Base-by-base conservation (phyloP, 35 echinoderm and acorn worm species). In the Apostichopus japonicus region DNA sequence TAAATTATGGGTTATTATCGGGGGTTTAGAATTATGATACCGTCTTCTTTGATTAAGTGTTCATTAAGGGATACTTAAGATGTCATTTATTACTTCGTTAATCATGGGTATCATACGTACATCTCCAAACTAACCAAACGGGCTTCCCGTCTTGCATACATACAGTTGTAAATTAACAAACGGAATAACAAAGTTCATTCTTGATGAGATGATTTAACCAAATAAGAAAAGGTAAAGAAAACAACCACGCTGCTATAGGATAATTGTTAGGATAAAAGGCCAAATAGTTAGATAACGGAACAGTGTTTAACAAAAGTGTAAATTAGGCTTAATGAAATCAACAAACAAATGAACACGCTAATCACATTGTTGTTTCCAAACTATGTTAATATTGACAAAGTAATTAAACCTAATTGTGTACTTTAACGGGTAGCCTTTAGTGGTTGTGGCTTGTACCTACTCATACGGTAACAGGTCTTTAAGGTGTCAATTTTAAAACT, bases 271-370 rank as follows among this genome's bases (percentile, higher is more conserved):
- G 52, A 83, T 55, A 83, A 83, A 53, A 80, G 24, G 7, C 6
- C 17, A 83, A 53, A 5, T 23, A 73, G 57, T 59, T 7, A 73
- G 71, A 73, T 73, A 73, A 73, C 71, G 71, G 21, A 73, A 73
- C 6, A 51, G 6, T 83, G 21, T 11, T 83, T 54, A 19, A 53
- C 17, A 54, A 83, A 79, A 56, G 21, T 56, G 23, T 83, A 5
- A n/a, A 44, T 54, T 53, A 53, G 44, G 51, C 79, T 83, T 83
- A 83, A 83, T 83, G 79, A 83, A 83, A 83, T 13, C 27, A 54
- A 56, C 79, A 83, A 83, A 83, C 21, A 83, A 83, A 25, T 16
- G 54, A 83, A 83, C 79, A 83, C 79, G 79, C 21, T 83, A 83
- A 83, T 83, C 79, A 83, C 79, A 83, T 13, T 83, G 79, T 52